Conservation (phyloP, 2,888 invertebrate genomes). For the Nebria salina region DNA sequence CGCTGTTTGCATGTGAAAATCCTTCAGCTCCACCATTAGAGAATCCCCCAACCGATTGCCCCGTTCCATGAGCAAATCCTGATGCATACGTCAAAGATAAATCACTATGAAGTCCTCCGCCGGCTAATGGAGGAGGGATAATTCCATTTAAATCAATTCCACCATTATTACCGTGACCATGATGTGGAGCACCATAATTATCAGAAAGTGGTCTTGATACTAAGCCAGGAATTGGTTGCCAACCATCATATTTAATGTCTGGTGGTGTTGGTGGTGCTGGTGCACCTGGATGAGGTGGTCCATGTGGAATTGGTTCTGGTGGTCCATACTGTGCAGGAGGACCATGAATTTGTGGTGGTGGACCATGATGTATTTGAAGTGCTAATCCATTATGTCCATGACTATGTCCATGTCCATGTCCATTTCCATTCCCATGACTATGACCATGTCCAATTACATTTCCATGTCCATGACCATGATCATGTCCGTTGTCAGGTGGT, state of each 20-base stretch:
- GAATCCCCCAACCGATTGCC: constrained; percentile 16
- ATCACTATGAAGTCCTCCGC: constrained; percentile 22
- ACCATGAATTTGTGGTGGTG: constrained; percentile 53
- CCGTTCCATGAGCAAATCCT: constrained; percentile 30
- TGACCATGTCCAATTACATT: constrained; percentile 52
- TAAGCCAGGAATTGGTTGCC: constrained; percentile 85
- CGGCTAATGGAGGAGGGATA: constrained; percentile 15
- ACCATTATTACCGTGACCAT: constrained; percentile 50
- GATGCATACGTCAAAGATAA: constrained; percentile 34
- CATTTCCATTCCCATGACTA: constrained; percentile 62
- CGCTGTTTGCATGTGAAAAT: background rate
- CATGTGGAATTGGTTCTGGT: constrained; percentile 67
- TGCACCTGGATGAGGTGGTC: constrained; percentile 73
- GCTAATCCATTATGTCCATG: constrained; percentile 65
- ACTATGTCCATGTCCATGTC: constrained; percentile 43
- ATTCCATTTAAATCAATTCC: constrained; percentile 45
- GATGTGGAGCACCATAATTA: constrained; percentile 58
- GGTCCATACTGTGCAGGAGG: constrained; percentile 65
- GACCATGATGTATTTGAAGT: constrained; percentile 60
- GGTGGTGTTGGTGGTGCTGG: constrained; percentile 81
- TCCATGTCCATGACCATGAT: constrained; percentile 61
- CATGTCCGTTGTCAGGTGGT: constrained; percentile 58
- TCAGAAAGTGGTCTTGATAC: constrained; percentile 58
- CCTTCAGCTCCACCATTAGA: background rate
- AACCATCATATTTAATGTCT: constrained; percentile 82